Base-by-base conservation (phyloP, 2,888 invertebrate species). In the Nomada hirtipes region DNA sequence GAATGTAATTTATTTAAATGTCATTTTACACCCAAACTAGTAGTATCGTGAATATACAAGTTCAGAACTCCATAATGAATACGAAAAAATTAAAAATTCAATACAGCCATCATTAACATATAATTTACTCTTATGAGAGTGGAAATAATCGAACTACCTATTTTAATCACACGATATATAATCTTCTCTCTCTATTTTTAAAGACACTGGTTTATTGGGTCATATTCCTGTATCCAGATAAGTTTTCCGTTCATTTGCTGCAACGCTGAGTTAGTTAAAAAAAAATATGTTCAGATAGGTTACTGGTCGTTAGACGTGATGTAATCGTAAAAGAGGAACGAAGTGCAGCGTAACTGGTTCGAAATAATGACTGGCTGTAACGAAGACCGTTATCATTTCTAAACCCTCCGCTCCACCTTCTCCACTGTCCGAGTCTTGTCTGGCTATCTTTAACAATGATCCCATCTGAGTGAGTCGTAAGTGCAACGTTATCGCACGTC, bases 341-440 rank as follows among this genome's bases (percentile, higher is more conserved):
- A 76, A 76, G 74, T 70, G 76, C 64, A 69, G 77, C 72, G 69
- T 65, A 60, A 73, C 61, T 68, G 81, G 61, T 81, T 71, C 57
- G 55, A 64, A 74, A 74, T 77, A 83, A 83, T 61, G 74, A 69
- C 67, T 42, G 70, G 74, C 63, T 77, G 82, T 81, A 83, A 81
- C 81, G 71, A 77, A 70, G 60, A 74, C 68, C 73, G 60, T 83
- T 64, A 81, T 81, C 81, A 77, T 74, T 52, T 65, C 57, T 55
- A 64, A 60, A 18, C 26, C 73, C 55, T 57, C 53, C 57, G n/a
- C n/a, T 57, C 47, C 47, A 26, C n/a, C 42, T 55, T 64, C 26
- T 15, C 13, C 29, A 23, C 18, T 23, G 53, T 57, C 55, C 44
- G 68, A 42, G 20, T 29, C 53, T 53, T 44, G 44, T 64, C 26